Conservation (phyloP, 2,797 vertebrate genomes). For the Enteromius afrohamiltoni region DNA sequence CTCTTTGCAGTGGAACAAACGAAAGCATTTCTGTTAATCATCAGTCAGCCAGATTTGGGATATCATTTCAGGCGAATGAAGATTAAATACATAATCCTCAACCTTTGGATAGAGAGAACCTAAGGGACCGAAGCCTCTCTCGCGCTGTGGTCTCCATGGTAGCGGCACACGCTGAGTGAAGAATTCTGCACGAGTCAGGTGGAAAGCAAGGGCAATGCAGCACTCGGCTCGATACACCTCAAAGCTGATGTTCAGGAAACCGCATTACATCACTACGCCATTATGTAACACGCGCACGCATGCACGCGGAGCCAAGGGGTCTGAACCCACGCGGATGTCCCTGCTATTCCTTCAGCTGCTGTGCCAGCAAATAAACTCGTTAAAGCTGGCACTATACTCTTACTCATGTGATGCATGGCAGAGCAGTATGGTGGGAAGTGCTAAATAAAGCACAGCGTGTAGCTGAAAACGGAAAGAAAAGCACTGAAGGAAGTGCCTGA, state of each 20-base stretch:
- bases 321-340: constrained; percentile 48
- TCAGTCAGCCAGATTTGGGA: constrained; percentile 43
- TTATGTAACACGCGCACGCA: constrained; percentile 71
- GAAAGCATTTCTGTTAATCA: constrained; percentile 25
- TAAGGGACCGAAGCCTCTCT: constrained; percentile 5
- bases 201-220: constrained; percentile 51
- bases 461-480: constrained; percentile 3
- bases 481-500: neutral
- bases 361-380: constrained; percentile 50
- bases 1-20: neutral
- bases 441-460: constrained; percentile 34
- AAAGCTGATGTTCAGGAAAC: constrained; percentile 65
- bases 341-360: constrained; percentile 51
- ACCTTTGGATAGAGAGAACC: constrained; percentile 31
- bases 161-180: neutral
- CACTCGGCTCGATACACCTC: constrained; percentile 61
- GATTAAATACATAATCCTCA: constrained; percentile 56
- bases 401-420: neutral
- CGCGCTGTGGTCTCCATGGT: constrained; percentile 21
- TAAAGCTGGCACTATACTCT: constrained; percentile 39
- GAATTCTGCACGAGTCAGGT: constrained; percentile 64
- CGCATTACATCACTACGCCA: constrained; percentile 75
- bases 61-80: constrained; percentile 43
- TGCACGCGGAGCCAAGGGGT: constrained; percentile 32
- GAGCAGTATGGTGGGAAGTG: constrained; percentile 1